phyloP scores from a whole-genome alignment of 2,888 invertebrate species.

The Chalcis sispes region DNA sequence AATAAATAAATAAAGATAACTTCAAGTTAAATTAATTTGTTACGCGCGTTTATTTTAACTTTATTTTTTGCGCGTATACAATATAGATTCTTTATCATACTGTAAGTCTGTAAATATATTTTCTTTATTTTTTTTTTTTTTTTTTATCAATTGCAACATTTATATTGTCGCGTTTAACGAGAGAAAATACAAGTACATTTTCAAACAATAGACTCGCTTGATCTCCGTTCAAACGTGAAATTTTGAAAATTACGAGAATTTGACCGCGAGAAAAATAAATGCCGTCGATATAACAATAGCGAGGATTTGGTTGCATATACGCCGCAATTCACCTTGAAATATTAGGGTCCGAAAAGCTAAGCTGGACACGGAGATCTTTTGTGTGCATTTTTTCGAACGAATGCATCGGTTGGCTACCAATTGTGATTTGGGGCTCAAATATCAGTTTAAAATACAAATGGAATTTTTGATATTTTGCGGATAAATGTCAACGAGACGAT shows the following conservation, averaged over 20 bases:
- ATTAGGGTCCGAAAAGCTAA: conserved; percentile 18
- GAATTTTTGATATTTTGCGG: conserved; percentile 2
- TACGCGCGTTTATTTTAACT: too few species aligned
- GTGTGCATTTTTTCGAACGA: conserved; percentile 21
- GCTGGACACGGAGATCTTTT: conserved; percentile 4
- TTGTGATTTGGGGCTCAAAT: conserved; percentile 10
- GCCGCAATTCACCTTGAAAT: conserved; percentile 35
- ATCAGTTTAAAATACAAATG: neutral
- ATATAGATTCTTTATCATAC: too few species aligned
- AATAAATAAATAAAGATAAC: too few species aligned
- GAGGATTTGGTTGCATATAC: conserved; percentile 37
- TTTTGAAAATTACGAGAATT: conserved; percentile 30
- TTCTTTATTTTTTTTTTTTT: too few species aligned
- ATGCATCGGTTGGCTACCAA: conserved; percentile 1
- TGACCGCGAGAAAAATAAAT: conserved; percentile 22
- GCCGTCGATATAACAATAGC: conserved; percentile 13
- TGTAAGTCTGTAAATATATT: too few species aligned
- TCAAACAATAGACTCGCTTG: conserved; percentile 15
- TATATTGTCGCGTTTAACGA: too few species aligned
- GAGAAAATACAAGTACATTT: conserved; percentile 6
- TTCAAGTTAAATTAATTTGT: too few species aligned
- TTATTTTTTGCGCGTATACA: too few species aligned
- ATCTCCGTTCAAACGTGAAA: conserved; percentile 9
- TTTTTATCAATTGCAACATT: too few species aligned
- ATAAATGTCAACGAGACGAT: too few species aligned